Conservation (phyloP, 2,888 invertebrate genomes). For the Dilophus febrilis region DNA sequence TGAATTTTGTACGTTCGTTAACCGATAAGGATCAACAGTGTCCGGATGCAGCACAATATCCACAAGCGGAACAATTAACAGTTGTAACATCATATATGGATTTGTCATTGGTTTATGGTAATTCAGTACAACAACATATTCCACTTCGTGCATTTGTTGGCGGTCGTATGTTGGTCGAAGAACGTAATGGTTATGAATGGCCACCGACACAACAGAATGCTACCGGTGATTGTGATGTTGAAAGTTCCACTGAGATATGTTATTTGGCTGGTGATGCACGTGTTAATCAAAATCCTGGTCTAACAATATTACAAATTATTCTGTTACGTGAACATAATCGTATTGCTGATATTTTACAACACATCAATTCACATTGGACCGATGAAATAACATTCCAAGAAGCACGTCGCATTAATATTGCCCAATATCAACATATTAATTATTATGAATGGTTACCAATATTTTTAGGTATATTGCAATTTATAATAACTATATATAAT, state of each 20-base stretch:
- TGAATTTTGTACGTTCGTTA: slow-evolving; percentile 45
- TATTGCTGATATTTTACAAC: slow-evolving; percentile 26
- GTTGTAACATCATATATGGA: slow-evolving; percentile 59
- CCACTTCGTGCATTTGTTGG: slow-evolving; percentile 48
- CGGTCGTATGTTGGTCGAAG: slow-evolving; percentile 45
- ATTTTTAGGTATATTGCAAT: slow-evolving; percentile 23
- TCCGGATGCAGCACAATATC: slow-evolving; percentile 27
- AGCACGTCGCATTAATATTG: slow-evolving; percentile 32
- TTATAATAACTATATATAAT: not conserved
- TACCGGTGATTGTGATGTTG: slow-evolving; percentile 49
- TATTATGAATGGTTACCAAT: slow-evolving; percentile 38
- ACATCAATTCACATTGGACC: slow-evolving; percentile 35
- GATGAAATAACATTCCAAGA: slow-evolving; percentile 35
- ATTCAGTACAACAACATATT: slow-evolving; percentile 42
- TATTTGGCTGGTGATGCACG: slow-evolving; percentile 47
- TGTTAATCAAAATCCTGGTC: slow-evolving; percentile 32
- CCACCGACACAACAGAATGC: slow-evolving; percentile 51
- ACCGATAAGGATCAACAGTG: slow-evolving; percentile 45
- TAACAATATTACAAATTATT: slow-evolving; percentile 32
- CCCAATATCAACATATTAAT: slow-evolving; percentile 33
- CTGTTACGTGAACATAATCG: slow-evolving; percentile 35
- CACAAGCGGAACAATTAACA: slow-evolving; percentile 49
- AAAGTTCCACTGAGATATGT: slow-evolving; percentile 49
- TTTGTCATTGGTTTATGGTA: slow-evolving; percentile 66
- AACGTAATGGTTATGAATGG: slow-evolving; percentile 51